Percentiles rank a stretch among this genome's conserved stretches.
Conservation (phyloP, 2,797 vertebrate genomes). For the Anableps anableps region DNA sequence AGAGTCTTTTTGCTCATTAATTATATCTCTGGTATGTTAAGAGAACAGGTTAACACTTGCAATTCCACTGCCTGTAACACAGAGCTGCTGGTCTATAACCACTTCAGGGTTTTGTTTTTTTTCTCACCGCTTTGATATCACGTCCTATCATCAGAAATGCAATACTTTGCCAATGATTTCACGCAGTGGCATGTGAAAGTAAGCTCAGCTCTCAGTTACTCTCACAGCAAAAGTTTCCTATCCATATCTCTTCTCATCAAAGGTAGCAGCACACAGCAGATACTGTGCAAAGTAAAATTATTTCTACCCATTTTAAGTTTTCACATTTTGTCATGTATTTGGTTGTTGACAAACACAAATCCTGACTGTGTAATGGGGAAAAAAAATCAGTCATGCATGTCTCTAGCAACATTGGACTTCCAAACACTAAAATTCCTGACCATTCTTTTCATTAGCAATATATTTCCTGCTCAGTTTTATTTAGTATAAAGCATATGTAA, state of each 20-base stretch:
- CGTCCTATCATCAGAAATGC: background rate
- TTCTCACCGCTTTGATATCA: background rate
- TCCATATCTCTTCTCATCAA: background rate
- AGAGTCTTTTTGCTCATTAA: background rate
- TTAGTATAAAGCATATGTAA: background rate
- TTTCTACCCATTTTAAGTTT: too few species aligned
- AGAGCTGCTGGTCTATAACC: background rate
- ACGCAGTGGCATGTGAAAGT: background rate
- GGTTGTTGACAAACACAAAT: too few species aligned
- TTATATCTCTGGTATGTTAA: background rate
- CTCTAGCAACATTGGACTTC: too few species aligned
- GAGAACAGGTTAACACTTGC: conserved; percentile 41
- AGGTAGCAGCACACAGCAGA: background rate
- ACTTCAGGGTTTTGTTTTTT: background rate
- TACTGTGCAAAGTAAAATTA: too few species aligned
- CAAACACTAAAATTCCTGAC: background rate
- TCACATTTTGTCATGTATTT: too few species aligned
- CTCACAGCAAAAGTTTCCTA: background rate
- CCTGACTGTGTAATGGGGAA: too few species aligned
- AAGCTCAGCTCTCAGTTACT: background rate
- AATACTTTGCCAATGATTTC: background rate
- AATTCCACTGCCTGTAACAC: background rate
- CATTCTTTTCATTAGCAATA: background rate
- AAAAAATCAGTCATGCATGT: too few species aligned
- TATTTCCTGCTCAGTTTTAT: background rate